Conservation (phyloP, 1,140 invertebrate genomes). For the Grapholita molesta region DNA sequence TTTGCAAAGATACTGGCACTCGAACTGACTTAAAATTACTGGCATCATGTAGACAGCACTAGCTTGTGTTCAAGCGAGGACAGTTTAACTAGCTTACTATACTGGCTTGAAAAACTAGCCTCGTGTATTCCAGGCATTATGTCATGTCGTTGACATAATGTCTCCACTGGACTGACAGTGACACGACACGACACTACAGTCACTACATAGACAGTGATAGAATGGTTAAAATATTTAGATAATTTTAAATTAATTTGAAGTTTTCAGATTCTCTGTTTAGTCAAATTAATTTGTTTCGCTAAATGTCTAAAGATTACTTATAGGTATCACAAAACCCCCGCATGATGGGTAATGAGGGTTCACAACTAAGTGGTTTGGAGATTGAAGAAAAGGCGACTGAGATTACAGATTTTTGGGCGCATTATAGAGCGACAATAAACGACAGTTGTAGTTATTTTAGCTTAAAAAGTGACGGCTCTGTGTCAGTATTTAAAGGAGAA, state of each 20-base stretch:
- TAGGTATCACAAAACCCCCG: background rate
- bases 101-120: no score
- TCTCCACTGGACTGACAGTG: background rate
- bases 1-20: no score
- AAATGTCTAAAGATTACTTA: background rate
- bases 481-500: conserved; percentile 87
- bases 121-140: no score
- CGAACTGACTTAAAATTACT: no score
- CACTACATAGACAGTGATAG: background rate
- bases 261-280: background rate
- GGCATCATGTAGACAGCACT: no score
- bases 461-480: conserved; percentile 79
- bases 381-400: conserved; percentile 87
- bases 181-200: no score
- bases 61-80: no score
- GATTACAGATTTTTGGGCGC: conserved; percentile 87
- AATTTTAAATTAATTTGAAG: background rate
- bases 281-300: background rate
- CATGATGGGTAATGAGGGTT: conserved; percentile 87
- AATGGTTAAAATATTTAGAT: background rate
- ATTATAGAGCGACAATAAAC: conserved; percentile 83
- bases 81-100: no score
- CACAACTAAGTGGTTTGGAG: conserved; percentile 83
- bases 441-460: conserved; percentile 75
- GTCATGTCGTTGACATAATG: no score